Evolutionary conservation across 2,888 invertebrate species (phyloP).

Genomic region (Mallateleia sp.): DNA sequence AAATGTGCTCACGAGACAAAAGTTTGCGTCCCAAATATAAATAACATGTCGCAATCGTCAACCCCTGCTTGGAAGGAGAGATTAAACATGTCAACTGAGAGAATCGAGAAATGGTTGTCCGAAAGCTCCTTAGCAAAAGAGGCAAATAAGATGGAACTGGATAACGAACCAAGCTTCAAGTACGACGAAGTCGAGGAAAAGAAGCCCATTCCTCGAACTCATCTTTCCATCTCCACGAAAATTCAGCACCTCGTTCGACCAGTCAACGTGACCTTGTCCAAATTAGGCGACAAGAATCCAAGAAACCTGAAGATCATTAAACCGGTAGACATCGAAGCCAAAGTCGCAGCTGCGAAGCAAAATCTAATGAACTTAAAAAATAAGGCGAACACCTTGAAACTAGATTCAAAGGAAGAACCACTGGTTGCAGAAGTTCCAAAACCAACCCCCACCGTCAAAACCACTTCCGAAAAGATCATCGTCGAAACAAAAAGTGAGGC

Average conservation of each 20-base stretch:
- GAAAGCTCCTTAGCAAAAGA: conserved; percentile 91
- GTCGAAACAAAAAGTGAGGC: conserved; percentile 27
- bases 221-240: conserved; percentile 88
- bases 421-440: conserved; percentile 8
- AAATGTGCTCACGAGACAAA: conserved; percentile 56
- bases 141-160: conserved; percentile 87
- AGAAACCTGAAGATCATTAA: conserved; percentile 51
- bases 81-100: conserved; percentile 93
- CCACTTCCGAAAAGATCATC: conserved; percentile 8
- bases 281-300: conserved; percentile 82
- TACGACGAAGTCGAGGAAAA: conserved; percentile 79
- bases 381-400: background rate
- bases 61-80: conserved; percentile 91
- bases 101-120: conserved; percentile 92
- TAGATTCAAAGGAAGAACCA: conserved; percentile 20
- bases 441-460: background rate
- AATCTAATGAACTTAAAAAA: conserved; percentile 18
- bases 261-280: conserved; percentile 88
- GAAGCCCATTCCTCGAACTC: conserved; percentile 74
- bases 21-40: conserved; percentile 78
- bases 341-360: conserved; percentile 21
- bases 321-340: conserved; percentile 36
- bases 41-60: conserved; percentile 86
- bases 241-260: conserved; percentile 89
- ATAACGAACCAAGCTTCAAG: conserved; percentile 84